Conservation (phyloP, 2,113 vertebrate species). For the Eupsittula cactorum region DNA sequence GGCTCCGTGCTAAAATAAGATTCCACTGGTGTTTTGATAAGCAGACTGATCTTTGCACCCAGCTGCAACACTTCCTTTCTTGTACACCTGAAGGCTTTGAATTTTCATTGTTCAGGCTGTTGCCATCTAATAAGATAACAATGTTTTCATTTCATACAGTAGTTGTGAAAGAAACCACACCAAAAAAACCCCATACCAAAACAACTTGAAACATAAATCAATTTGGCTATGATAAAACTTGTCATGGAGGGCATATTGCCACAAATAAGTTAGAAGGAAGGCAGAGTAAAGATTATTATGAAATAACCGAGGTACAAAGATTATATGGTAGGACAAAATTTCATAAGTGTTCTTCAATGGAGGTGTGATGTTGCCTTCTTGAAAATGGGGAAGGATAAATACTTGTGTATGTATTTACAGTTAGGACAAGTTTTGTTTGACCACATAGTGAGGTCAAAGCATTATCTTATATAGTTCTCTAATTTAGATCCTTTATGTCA, state of each 20-base stretch:
- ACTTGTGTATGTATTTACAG: background rate
- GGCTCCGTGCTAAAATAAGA: background rate
- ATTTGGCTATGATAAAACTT: background rate
- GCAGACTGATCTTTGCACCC: background rate
- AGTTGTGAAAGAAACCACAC: background rate
- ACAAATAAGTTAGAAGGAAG: background rate
- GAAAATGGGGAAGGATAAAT: background rate
- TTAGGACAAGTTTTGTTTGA: background rate
- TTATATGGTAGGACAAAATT: background rate
- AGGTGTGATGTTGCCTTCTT: background rate
- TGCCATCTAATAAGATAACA: background rate
- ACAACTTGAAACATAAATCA: background rate
- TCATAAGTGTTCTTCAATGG: background rate
- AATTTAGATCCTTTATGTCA: background rate
- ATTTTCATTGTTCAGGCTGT: background rate
- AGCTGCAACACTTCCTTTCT: background rate
- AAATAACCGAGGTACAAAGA: background rate
- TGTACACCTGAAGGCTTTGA: background rate
- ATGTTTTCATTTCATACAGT: background rate
- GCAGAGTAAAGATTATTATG: background rate
- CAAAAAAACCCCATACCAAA: background rate
- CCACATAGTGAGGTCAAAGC: background rate
- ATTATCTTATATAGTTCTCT: background rate
- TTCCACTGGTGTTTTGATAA: background rate
- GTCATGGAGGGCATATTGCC: background rate